A percentile compares a stretch with the other conserved stretches of the same genome.
These are phyloP conservation scores for Gobio gobio DNA, from an alignment of 2,113 vertebrate genomes.

Conservation along the genomic window DNA sequence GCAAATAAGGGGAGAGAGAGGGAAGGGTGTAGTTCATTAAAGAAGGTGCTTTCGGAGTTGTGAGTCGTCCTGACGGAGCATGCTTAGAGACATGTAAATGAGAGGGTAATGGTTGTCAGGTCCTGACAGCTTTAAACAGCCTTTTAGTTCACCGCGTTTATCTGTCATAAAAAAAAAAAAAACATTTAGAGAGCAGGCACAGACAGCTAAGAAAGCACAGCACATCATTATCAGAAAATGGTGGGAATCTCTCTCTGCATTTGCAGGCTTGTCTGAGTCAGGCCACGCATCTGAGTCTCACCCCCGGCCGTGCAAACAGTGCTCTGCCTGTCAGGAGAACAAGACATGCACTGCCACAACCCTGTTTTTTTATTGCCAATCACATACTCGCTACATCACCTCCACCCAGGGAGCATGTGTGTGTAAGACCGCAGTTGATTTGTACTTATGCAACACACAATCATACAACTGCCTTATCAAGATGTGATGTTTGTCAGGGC, in stretches of 20 bases:
- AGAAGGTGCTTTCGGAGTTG: slow-evolving; percentile 81
- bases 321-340: slow-evolving; percentile 85
- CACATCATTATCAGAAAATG: slow-evolving; percentile 91
- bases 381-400: slow-evolving; percentile 81
- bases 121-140: slow-evolving; percentile 91
- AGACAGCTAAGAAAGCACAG: slow-evolving; percentile 88
- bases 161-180: slow-evolving; percentile 84
- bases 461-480: not conserved
- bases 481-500: slow-evolving; percentile 1
- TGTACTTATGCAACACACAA: slow-evolving; percentile 68
- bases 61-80: slow-evolving; percentile 82
- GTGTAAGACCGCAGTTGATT: slow-evolving; percentile 82
- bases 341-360: slow-evolving; percentile 79
- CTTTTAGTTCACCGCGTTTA: slow-evolving; percentile 89
- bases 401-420: slow-evolving; percentile 81
- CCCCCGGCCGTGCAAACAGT: slow-evolving; percentile 84
- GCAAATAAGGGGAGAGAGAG: not conserved
- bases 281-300: slow-evolving; percentile 80
- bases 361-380: slow-evolving; percentile 80
- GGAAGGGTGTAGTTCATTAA: slow-evolving; percentile 84
- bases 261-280: slow-evolving; percentile 80
- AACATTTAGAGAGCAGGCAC: slow-evolving; percentile 87
- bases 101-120: slow-evolving; percentile 80
- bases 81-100: slow-evolving; percentile 85
- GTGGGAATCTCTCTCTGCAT: slow-evolving; percentile 72